Evolutionary conservation across 2,113 vertebrate species (phyloP).

Genomic region (Cryptomyrus ogoouensis): DNA sequence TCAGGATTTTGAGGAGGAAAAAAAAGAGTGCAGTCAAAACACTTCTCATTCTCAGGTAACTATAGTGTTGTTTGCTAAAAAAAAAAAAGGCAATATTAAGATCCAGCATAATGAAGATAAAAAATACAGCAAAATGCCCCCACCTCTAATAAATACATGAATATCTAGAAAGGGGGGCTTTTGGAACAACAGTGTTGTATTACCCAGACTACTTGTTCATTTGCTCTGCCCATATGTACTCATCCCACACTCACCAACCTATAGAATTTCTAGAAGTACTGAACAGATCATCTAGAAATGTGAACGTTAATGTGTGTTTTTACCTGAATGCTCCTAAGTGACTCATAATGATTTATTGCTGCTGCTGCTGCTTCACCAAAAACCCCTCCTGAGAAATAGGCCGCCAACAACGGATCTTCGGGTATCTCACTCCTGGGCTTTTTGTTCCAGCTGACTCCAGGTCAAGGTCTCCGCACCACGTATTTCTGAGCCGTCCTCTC

Average conservation of each 20-base stretch:
- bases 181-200: background rate
- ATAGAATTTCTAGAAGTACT: background rate
- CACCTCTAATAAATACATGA: background rate
- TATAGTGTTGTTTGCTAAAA: background rate
- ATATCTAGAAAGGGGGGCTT: background rate
- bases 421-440: background rate
- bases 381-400: background rate
- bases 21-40: background rate
- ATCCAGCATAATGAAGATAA: background rate
- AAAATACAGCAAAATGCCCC: background rate
- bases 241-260: background rate
- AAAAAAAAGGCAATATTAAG: background rate
- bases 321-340: background rate
- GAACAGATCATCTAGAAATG: background rate
- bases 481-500: no score
- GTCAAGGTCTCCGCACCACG: background rate
- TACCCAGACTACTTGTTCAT: background rate
- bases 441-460: background rate
- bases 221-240: background rate
- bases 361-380: no score
- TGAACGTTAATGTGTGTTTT: background rate
- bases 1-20: background rate
- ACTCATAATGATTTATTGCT: background rate
- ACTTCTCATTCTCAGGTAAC: background rate
- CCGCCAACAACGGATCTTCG: background rate